A percentile compares a stretch with the other conserved stretches of the same genome.
Evolutionary conservation across 2,797 vertebrate species (phyloP).

Genomic region (Lacerta bilineata): DNA sequence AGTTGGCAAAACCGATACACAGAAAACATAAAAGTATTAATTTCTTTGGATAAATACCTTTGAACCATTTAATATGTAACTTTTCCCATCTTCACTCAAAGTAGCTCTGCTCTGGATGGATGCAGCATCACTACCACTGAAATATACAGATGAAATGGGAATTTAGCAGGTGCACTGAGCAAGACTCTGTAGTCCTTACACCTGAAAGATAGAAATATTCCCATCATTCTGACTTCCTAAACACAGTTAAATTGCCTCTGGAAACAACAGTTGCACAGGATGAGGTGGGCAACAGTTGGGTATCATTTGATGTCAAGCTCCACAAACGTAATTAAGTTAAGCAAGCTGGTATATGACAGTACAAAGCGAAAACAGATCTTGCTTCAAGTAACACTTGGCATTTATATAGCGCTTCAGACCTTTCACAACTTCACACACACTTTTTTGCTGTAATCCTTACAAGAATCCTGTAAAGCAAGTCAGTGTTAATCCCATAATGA

Average conservation of each 20-base stretch:
- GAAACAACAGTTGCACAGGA: background rate
- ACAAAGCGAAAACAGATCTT: background rate
- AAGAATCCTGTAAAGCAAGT: background rate
- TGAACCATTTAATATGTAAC: conserved; percentile 90
- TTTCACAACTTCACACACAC: background rate
- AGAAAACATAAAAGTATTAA: background rate
- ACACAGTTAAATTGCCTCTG: background rate
- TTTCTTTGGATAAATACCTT: conserved; percentile 82
- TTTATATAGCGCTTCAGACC: background rate
- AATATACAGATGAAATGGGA: conserved; percentile 18
- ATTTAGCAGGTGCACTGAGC: background rate
- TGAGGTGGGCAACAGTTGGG: background rate
- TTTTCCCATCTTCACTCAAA: conserved; percentile 87
- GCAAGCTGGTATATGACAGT: background rate
- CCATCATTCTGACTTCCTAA: background rate
- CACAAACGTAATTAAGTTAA: background rate
- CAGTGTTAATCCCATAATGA: background rate
- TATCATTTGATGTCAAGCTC: background rate
- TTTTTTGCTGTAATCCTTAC: background rate
- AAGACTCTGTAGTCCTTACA: too few species aligned
- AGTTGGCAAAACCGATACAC: background rate
- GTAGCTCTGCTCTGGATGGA: conserved; percentile 91
- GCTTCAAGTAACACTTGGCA: background rate
- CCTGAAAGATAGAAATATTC: background rate
- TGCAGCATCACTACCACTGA: conserved; percentile 93